These are phyloP conservation scores for Picathartes gymnocephalus DNA, from an alignment of 2,113 vertebrate genomes.

Conservation along the genomic window DNA sequence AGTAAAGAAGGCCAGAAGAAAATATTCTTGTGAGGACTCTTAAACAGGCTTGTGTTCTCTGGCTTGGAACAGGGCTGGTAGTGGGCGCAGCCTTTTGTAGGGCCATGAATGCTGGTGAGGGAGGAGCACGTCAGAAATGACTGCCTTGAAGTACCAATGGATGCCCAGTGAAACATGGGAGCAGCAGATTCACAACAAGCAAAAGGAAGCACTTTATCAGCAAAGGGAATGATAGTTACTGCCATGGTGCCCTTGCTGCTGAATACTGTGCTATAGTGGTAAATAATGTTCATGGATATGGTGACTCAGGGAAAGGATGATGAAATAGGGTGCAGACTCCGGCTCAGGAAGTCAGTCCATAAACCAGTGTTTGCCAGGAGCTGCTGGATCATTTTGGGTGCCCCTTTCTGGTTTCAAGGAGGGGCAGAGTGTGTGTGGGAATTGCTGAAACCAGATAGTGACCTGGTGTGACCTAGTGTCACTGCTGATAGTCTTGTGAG, in stretches of 20 bases:
- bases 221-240: neutral
- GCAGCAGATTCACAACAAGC: neutral
- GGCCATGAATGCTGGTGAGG: neutral
- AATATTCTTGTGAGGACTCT: neutral
- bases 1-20: neutral
- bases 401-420: rapidly evolving
- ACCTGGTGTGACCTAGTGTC: neutral
- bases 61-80: neutral
- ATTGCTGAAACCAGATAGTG: neutral
- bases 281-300: rapidly evolving
- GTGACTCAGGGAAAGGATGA: neutral
- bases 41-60: neutral
- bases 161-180: neutral
- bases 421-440: neutral
- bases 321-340: neutral
- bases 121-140: rapidly evolving
- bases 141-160: neutral
- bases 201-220: neutral
- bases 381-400: neutral
- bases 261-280: neutral
- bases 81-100: neutral
- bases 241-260: neutral
- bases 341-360: neutral
- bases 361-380: neutral
- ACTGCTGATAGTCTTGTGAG: neutral